These are phyloP conservation scores for Drosophila algonquin DNA, from an alignment of 2,888 invertebrate species.

Conservation along the genomic window DNA sequence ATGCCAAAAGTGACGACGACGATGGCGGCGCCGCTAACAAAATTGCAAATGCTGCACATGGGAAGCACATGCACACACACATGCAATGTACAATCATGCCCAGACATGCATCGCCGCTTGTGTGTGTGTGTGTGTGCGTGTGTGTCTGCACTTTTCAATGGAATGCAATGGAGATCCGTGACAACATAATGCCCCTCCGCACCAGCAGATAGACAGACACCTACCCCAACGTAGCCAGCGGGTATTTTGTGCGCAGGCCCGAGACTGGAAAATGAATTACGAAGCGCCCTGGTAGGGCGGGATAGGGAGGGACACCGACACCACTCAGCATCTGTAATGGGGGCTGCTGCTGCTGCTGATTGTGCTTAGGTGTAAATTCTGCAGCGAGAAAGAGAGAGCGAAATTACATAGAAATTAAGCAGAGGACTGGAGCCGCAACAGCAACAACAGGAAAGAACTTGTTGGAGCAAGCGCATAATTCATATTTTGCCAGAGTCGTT, in stretches of 20 bases:
- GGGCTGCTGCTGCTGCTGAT: slow-evolving; percentile 27
- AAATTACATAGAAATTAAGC: slow-evolving; percentile 50
- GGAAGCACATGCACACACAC: slow-evolving; percentile 52
- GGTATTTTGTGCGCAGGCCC: slow-evolving; percentile 71
- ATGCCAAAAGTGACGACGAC: slow-evolving; percentile 52
- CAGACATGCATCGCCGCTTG: background rate
- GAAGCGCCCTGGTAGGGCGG: slow-evolving; percentile 41
- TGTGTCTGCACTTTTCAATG: slow-evolving; percentile 51
- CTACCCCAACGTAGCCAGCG: slow-evolving; percentile 66
- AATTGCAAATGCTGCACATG: slow-evolving; percentile 75
- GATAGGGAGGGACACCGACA: slow-evolving; percentile 22
- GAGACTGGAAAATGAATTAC: slow-evolving; percentile 72
- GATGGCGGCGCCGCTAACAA: slow-evolving; percentile 58
- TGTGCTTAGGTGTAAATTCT: slow-evolving; percentile 43
- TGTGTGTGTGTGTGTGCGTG: slow-evolving; percentile 9
- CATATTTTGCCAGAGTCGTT: slow-evolving; percentile 56
- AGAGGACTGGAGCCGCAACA: slow-evolving; percentile 27
- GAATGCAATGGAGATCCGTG: slow-evolving; percentile 75
- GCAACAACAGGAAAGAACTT: slow-evolving; percentile 28
- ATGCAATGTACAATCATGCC: background rate
- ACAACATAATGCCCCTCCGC: slow-evolving; percentile 64
- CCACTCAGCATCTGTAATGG: slow-evolving; percentile 40
- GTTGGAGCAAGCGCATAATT: slow-evolving; percentile 65
- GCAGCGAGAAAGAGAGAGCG: slow-evolving; percentile 25
- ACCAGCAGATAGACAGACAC: slow-evolving; percentile 40